Evolutionary conservation across 2,888 invertebrate species (phyloP).

Genomic region (Dorcus hopei): DNA sequence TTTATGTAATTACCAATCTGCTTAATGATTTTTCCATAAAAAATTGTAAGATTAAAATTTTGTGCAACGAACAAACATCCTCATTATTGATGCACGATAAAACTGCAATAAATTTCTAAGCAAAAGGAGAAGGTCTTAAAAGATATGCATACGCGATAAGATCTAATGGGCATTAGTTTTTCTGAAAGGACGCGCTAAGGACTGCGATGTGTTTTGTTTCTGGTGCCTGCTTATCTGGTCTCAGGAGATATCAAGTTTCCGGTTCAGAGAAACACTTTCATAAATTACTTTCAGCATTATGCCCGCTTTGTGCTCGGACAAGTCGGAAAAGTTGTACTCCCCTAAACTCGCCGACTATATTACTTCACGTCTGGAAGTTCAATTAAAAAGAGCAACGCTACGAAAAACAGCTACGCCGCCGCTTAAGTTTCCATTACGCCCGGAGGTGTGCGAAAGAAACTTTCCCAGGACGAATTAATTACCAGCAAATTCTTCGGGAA

Average conservation of each 20-base stretch:
- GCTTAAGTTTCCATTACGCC: too few relatives aligned
- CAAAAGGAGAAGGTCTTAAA: neutral
- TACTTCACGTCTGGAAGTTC: conserved; percentile 2
- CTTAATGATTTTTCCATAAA: too few relatives aligned
- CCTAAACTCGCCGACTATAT: conserved; percentile 1
- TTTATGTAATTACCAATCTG: too few relatives aligned
- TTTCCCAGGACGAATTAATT: too few relatives aligned
- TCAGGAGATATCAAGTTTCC: conserved; percentile 10
- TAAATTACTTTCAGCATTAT: conserved; percentile 14
- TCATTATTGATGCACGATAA: too few relatives aligned
- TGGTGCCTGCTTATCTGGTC: conserved; percentile 7
- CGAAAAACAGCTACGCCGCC: too few relatives aligned
- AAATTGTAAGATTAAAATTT: too few relatives aligned
- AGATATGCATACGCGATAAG: neutral
- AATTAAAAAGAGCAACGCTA: neutral
- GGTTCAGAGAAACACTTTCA: conserved; percentile 13
- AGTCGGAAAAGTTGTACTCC: neutral
- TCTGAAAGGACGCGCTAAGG: conserved; percentile 1
- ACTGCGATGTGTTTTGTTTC: conserved; percentile 10
- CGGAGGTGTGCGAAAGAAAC: too few relatives aligned
- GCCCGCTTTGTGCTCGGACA: conserved; percentile 7
- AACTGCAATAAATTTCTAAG: neutral
- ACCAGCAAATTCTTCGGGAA: too few relatives aligned
- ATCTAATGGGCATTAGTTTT: conserved; percentile 1
- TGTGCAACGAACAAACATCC: too few relatives aligned